Base-by-base conservation (phyloP, 1,140 invertebrate species). In the Zaprionus gabonicus region DNA sequence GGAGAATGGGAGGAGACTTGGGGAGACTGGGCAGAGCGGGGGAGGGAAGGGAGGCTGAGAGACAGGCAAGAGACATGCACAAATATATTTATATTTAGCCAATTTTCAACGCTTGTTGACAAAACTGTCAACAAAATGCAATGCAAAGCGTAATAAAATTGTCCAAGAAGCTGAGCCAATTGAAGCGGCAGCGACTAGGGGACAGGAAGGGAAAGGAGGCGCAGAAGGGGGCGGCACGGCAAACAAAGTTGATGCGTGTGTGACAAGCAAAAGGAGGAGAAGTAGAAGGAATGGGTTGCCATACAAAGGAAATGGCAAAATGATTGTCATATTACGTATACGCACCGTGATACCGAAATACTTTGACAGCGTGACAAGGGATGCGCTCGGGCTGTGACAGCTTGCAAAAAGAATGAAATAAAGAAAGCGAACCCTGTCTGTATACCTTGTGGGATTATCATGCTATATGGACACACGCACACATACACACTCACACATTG, bases 101-200 rank as follows among this genome's bases (percentile, higher is more conserved):
- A 91, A 91, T 91, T 91, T 91, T 91, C 84, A 91, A 91, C 88
- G 88, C 88, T 91, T 91, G 88, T 91, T 91, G 88, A 91, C 88
- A 91, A 91, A 91, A 91, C 88, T 91, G 88, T 91, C 88, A 91
- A 91, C 88, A 88, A 91, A 91, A 90, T 88, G 83, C 81, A 90
- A 80, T 81, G 85, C 85, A 90, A 85, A 90, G 85, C 85, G 85
- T 90, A 88, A 90, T 88, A 88, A 88, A 88, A 88, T 88, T 88
- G 85, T 88, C 87, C 85, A 88, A 76, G 81, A 71, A 81, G 85
- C 82, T 67, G 66, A 71, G 49, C 59, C 68, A 75, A 75, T 76
- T 76, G 73, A 71, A 65, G 68, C 64, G 41, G 55, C 55, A 59
- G 44, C 55, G n/a, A 17, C 6, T 7, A 44, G 7, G n/a, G 5